Base-by-base conservation (phyloP, 2,113 vertebrate species). In the Poecile atricapillus region DNA sequence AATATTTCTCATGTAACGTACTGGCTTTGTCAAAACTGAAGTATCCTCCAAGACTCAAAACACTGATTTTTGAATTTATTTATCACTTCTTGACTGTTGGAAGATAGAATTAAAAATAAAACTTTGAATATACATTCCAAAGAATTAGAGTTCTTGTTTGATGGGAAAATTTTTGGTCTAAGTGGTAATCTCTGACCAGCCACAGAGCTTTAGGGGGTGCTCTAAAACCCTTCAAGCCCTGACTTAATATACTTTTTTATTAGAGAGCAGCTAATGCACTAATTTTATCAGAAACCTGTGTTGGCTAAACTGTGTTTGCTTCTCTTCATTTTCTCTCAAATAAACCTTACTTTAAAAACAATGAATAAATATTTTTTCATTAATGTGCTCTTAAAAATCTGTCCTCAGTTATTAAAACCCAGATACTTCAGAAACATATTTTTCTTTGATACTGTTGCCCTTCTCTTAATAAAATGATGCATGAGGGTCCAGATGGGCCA, bases 321-420 rank as follows among this genome's bases (percentile, higher is more conserved):
- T 85, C 30, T 83, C 73, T 88, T 89, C 3, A 3, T 91, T 89
- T 92, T 80, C 71, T 94, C 77, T 86, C 60, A 83, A 93, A 93
- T 95, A 96, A 95, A 95, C 47, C 27, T 86, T 81, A 68, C 55
- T 89, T 96, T 46, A 16, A 89, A 92, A 80, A 58, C 39, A 69
- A 37, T 3, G 0, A 87, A 88, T 67, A 87, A 88, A 67, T 67
- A 59, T 43, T 50, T 95, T 91, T 93, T 93, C 41, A 53, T 93
- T 69, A 33, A 69, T 70, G 23, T 80, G 12, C 37, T 87, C 59
- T 73, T 80, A 62, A 73, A 79, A 69, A 74, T 74, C 68, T 80
- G 37, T 88, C 30, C 43, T 59, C 23, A 31, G 15, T 60, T 91
- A 79, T 71, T 59, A 52, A 81, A 78, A 24, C 23, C 0, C 53